These are phyloP conservation scores for Sitta carolinensis DNA, from an alignment of 2,797 vertebrate genomes.

Conservation along the genomic window DNA sequence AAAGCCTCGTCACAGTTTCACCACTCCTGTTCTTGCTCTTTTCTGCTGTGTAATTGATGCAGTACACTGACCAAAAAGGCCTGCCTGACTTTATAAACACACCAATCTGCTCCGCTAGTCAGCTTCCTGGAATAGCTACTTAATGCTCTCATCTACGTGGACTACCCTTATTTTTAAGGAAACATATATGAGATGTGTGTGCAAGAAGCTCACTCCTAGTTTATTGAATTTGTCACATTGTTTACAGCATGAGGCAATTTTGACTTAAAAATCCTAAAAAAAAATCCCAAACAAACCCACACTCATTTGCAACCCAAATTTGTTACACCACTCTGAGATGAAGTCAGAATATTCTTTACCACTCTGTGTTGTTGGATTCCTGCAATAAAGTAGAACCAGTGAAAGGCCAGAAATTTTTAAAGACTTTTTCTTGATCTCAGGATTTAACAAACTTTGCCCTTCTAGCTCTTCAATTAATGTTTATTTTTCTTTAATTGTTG, in stretches of 20 bases:
- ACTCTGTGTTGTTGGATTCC: not conserved
- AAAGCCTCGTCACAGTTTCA: fast-evolving
- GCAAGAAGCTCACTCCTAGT: not conserved
- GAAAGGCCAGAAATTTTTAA: not conserved
- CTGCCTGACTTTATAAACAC: not conserved
- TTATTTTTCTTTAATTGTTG: not conserved
- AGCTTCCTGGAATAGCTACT: not conserved
- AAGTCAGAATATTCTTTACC: not conserved
- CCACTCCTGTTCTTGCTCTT: not conserved
- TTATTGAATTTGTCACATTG: not conserved
- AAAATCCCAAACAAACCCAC: not conserved
- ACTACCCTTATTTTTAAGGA: not conserved
- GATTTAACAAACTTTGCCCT: not conserved
- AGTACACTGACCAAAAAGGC: not conserved
- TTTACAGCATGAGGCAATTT: not conserved
- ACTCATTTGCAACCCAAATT: not conserved
- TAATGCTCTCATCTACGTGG: not conserved
- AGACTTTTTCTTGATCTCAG: not conserved
- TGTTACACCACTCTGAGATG: not conserved
- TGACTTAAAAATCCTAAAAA: not conserved
- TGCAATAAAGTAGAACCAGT: not conserved
- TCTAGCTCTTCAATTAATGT: not conserved
- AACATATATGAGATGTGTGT: fast-evolving
- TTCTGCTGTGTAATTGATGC: not conserved
- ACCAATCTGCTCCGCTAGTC: not conserved